phyloP scores from a whole-genome alignment of 2,888 invertebrate species.

The Mylabris sibirica region DNA sequence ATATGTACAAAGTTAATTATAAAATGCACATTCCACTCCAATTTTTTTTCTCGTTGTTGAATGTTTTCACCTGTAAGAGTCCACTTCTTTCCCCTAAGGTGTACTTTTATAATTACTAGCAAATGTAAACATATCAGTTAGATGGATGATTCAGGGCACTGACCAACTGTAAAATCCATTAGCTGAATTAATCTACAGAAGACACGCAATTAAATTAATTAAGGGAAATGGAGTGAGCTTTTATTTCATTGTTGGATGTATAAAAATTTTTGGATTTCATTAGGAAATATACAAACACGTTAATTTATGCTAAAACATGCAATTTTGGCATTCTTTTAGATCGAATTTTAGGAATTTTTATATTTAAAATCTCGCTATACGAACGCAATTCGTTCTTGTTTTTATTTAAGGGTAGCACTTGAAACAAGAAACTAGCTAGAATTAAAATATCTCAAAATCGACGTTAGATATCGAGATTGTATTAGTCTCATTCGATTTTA shows the following conservation, averaged over 20 bases:
- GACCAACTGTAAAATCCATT: background rate
- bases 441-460: too few species aligned
- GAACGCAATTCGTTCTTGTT: too few species aligned
- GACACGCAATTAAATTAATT: background rate
- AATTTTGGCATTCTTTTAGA: too few species aligned
- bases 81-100: background rate
- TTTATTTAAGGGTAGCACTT: too few species aligned
- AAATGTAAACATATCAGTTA: background rate
- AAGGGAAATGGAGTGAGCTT: background rate
- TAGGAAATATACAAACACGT: too few species aligned
- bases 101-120: background rate
- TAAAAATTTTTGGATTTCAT: background rate
- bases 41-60: background rate
- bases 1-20: background rate
- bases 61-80: background rate
- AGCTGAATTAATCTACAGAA: background rate
- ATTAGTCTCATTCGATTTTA: too few species aligned
- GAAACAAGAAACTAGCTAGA: too few species aligned
- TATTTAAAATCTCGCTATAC: too few species aligned
- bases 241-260: background rate
- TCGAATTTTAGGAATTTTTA: too few species aligned
- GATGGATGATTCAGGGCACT: background rate
- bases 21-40: background rate
- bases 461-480: too few species aligned
- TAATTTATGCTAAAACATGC: too few species aligned